These are phyloP conservation scores for Pyrgilauda ruficollis DNA, from an alignment of 2,113 vertebrate species.

Conservation along the genomic window DNA sequence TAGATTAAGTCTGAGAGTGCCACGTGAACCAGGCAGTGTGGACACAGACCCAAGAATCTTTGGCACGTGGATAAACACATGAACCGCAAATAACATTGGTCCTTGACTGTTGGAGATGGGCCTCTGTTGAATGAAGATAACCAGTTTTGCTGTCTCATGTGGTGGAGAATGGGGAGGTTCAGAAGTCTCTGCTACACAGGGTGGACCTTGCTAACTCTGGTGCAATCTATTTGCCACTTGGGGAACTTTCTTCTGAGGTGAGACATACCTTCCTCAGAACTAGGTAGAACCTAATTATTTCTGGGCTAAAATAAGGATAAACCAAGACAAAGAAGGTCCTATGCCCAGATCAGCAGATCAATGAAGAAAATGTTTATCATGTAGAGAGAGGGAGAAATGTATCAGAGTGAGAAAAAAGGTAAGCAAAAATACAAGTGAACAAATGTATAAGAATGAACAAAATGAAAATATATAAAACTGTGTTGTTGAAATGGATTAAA, in stretches of 20 bases:
- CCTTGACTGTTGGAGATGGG: not conserved
- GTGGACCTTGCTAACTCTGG: not conserved
- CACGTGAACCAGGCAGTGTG: not conserved
- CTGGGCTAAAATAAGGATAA: not conserved
- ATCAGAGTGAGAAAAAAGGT: not conserved
- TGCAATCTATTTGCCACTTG: not conserved
- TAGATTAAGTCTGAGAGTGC: not conserved
- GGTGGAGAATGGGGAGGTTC: not conserved
- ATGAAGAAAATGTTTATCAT: not conserved
- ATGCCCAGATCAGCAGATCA: not conserved
- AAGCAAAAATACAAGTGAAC: not conserved
- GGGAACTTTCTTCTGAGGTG: not conserved
- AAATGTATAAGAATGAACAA: not conserved
- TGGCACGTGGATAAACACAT: accelerated
- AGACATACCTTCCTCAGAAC: not conserved
- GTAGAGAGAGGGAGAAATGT: not conserved
- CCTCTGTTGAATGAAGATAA: not conserved
- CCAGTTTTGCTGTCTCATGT: not conserved
- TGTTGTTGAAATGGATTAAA: not conserved
- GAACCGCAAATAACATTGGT: not conserved
- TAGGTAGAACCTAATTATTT: not conserved
- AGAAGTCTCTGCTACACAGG: not conserved
- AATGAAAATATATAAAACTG: not conserved
- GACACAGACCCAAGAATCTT: not conserved
- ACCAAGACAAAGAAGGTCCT: not conserved